Base-by-base conservation (phyloP, 2,888 invertebrate species). In the Spatulosminthurus flaviceps region DNA sequence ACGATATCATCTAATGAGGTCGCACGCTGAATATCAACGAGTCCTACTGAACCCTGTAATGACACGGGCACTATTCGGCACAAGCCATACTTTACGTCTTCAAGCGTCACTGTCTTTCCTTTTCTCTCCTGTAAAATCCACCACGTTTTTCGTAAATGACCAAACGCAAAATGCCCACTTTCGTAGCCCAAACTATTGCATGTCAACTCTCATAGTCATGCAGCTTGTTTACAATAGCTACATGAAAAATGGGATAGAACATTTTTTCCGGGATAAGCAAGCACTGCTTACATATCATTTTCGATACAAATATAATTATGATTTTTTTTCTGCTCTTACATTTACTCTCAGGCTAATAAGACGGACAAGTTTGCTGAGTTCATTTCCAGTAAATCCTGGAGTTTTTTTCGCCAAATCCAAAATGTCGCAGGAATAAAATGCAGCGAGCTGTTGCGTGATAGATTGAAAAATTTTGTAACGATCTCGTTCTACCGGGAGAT, bases 321-420 rank as follows among this genome's bases (percentile, higher is more conserved):
- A n/a, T n/a, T n/a, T n/a, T n/a, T n/a, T n/a, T n/a, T n/a, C n/a
- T n/a, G 4, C 16, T 22, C 80, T 79, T 80, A 83, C 83, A 61
- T 81, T 75, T 26, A 80, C 75, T 79, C 81, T 82, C 41, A 87
- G 86, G n/a, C 85, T 83, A 19, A 88, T 85, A 67, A 87, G 87
- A 19, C 89, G 87, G 72, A 89, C 87, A 16, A 92, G 85, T 9
- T 89, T 86, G 0, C 87, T 87, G 26, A 92, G 85, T 87, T 92
- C 92, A 1, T 90, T 89, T 4, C 89, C 88, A 9, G 90, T 90
- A 87, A 89, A 91, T 22, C 91, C 91, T 42, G 90, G 90, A 0
- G 91, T 91, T 79, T 89, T 87, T 43, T 87, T 86, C 0, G 90
- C 89, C 5, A 90, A 21, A 80, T 4, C 69, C 75, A 41, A 81